Base-by-base conservation (phyloP, 37 sponge, comb jelly and placozoan genomes). In the Oopsacas minuta region DNA sequence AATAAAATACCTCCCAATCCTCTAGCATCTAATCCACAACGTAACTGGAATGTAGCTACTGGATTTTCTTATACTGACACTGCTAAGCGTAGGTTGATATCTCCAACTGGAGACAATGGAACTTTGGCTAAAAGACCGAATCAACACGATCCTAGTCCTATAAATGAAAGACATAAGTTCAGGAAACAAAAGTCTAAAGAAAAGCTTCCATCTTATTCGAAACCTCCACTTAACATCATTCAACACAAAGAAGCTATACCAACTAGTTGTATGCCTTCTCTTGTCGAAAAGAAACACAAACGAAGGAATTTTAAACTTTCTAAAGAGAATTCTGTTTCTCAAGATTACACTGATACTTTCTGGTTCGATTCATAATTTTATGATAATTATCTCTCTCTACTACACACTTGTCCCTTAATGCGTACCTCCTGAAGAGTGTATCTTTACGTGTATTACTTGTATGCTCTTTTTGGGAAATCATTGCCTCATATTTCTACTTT, bases 61-160 rank as follows among this genome's bases (percentile, higher is more conserved):
- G 75, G 75, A 12, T 61, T 61, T 34, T 61, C 75, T 3, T 61
- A 61, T 34, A 12, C 75, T 25, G 75, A 61, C 75, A 25, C 75
- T 3, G 30, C 75, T n/a, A 61, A 61, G 30, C 75, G 75, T 5
- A 61, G 75, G 30, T 34, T 61, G 75, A n/a, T 61, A 34, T 61
- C 75, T n/a, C 75, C 75, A 5, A 34, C 75, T 3, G 75, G 30
- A n/a, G 75, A 61, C 32, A 61, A n/a, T 12, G 75, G 20, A 5
- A 61, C 75, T 61, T 34, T 61, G 32, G 75, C 75, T 25, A 61
- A 61, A n/a, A 61, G 75, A n/a, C 75, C 75, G 30, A 61, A 61
- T 34, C 75, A 61, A n/a, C 7, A 61, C 1, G 75, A 61, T 3
- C 28, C 22, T n/a, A 61, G 75, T 61, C 75, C 75, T 12, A 25